Evolutionary conservation across 1,140 invertebrate genomes (phyloP).

Genomic region (Prorops nasuta): DNA sequence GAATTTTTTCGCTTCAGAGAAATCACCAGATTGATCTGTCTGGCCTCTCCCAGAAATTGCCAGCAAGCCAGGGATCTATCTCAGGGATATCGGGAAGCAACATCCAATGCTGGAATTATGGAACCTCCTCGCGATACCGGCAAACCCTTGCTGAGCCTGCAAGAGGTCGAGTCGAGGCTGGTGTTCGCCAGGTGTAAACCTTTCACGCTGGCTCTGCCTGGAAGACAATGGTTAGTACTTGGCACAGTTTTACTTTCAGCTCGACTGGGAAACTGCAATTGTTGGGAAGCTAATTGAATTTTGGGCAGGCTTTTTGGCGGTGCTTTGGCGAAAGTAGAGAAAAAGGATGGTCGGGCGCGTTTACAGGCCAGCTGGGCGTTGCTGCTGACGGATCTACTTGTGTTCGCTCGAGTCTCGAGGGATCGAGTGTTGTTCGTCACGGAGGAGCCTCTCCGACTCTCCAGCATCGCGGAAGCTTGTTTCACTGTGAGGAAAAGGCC

Average conservation of each 20-base stretch:
- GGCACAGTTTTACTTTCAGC: too few species aligned
- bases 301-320: constrained; percentile 77
- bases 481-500: constrained; percentile 80
- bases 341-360: constrained; percentile 69
- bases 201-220: constrained; percentile 75
- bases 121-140: constrained; percentile 75
- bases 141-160: constrained; percentile 72
- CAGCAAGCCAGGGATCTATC: constrained; percentile 46
- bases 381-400: constrained; percentile 76
- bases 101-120: constrained; percentile 77
- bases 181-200: constrained; percentile 87
- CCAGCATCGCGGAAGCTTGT: constrained; percentile 75
- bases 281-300: too few species aligned
- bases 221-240: constrained; percentile 69
- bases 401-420: constrained; percentile 81
- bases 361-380: constrained; percentile 80
- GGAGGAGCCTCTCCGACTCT: constrained; percentile 77
- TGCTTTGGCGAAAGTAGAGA: constrained; percentile 76
- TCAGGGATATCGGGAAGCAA: constrained; percentile 72
- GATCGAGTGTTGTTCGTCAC: constrained; percentile 82
- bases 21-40: constrained; percentile 51
- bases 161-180: constrained; percentile 78
- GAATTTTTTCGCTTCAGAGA: constrained; percentile 34
- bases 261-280: neutral
- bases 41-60: constrained; percentile 49